Base-by-base conservation (phyloP, 2,797 vertebrate genomes). In the Pseudochirops corinnae region DNA sequence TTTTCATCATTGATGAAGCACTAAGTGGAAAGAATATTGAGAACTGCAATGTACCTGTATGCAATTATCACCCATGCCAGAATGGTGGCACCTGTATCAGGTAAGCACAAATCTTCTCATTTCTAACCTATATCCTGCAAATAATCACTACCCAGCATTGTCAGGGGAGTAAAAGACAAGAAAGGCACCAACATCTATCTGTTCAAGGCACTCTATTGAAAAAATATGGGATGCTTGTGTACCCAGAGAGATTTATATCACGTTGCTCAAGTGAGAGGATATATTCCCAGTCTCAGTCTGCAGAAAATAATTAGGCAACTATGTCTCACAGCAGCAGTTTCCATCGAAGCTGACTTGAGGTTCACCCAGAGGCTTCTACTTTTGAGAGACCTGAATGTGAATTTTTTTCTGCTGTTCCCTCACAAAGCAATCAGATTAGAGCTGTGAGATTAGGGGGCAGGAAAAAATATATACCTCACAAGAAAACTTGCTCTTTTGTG, bases 71-170 rank as follows among this genome's bases (percentile, higher is more conserved):
- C 91, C 99, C 98, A 14, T 99, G 99, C 95, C 98, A 31, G 56
- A 99, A 99, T 26, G 99, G 99, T 92, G 99, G 99, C 94, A 99
- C 98, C 60, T 99, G 99, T 96, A 98, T 98, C 97, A 99, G 99
- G 99, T 99, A 98, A 94, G 95, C 93, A 53, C 53, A 28, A 53
- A 3, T 28, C 82, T 82, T 92, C 91, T 90, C 33, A 46, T 91
- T 1, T 5, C 92, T 90, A 56, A 0, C 93, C 58, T 95, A n/a
- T 0, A 26, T 60, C 92, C 96, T 57, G 67, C 96, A 74, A 16
- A 53, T 91, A 90, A 93, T 1, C 50, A 94, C 58, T 96, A 94
- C 57, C 92, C 90, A 56, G 11, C 14, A 16, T 39, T 1, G 57
- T 93, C 39, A 94, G 31, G 16, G 60, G 1, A 67, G 1, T 96